phyloP scores from a whole-genome alignment of 2,113 vertebrate species.

The Melospiza melodia region DNA sequence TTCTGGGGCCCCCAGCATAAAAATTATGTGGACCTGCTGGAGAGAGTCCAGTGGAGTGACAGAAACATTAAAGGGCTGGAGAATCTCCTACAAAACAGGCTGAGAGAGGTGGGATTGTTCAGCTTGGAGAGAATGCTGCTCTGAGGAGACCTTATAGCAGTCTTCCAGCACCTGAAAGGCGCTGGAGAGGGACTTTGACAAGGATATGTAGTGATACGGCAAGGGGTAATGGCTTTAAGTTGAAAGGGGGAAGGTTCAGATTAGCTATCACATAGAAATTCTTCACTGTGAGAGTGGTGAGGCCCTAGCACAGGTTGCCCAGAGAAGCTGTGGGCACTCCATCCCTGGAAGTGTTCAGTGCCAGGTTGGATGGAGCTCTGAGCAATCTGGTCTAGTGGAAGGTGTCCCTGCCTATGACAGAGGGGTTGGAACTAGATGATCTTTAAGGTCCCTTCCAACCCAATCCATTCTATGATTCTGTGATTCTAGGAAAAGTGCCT shows the following conservation, averaged over 20 bases:
- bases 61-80: neutral
- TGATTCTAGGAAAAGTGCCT: neutral
- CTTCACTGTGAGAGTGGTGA: neutral
- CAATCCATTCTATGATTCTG: neutral
- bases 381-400: neutral
- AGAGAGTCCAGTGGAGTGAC: neutral
- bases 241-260: neutral
- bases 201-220: neutral
- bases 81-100: neutral
- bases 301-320: neutral
- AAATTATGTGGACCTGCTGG: neutral
- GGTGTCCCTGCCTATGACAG: neutral
- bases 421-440: neutral
- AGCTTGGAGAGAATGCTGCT: neutral
- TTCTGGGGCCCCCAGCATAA: neutral
- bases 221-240: neutral
- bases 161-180: neutral
- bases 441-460: neutral
- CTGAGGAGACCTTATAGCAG: neutral
- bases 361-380: neutral
- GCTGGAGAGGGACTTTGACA: neutral
- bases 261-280: neutral
- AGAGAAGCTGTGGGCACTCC: neutral
- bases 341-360: neutral
- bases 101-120: neutral